A percentile compares a stretch with the other conserved stretches of the same genome.
Evolutionary conservation across 2,113 vertebrate genomes (phyloP).

Genomic region (Petaurus breviceps): DNA sequence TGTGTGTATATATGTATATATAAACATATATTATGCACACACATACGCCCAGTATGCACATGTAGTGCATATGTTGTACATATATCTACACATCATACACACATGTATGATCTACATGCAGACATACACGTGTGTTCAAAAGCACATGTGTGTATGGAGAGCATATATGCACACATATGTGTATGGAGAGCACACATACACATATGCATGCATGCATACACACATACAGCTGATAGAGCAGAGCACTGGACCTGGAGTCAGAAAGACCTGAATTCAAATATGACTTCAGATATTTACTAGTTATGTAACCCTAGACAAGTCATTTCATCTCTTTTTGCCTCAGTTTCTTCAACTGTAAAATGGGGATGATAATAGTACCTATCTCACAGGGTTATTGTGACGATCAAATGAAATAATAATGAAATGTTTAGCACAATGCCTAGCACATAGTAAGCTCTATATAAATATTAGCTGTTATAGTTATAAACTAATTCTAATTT

Average conservation of each 20-base stretch:
- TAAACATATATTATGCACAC: no score
- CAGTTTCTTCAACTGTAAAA: background rate
- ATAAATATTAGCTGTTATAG: background rate
- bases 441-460: background rate
- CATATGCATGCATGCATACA: background rate
- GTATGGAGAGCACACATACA: background rate
- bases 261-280: background rate
- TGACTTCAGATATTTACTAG: background rate
- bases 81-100: no score
- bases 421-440: background rate
- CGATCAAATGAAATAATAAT: background rate
- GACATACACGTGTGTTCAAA: no score
- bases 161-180: background rate
- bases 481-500: background rate
- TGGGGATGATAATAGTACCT: background rate
- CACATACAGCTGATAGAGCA: background rate
- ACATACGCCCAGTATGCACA: no score
- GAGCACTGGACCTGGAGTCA: background rate
- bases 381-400: background rate
- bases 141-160: background rate
- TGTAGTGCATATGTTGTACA: no score
- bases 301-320: background rate
- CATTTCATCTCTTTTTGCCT: background rate
- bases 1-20: no score
- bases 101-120: fast-evolving